Evolutionary conservation across 2,113 vertebrate species (phyloP).

Genomic region (Orthochromis indermauri): DNA sequence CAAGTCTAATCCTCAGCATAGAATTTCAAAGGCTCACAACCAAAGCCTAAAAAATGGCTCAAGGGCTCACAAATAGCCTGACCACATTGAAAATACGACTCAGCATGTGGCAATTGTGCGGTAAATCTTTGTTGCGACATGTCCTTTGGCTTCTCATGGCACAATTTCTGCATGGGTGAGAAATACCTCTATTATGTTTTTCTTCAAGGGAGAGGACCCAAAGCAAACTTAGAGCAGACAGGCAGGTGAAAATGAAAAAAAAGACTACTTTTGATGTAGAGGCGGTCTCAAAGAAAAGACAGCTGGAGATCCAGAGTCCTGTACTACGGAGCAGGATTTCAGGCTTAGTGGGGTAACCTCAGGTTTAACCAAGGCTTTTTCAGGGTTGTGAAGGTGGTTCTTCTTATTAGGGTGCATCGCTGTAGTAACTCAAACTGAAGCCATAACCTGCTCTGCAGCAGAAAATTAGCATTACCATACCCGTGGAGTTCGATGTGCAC

Average conservation of each 20-base stretch:
- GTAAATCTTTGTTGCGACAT: neutral
- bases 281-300: neutral
- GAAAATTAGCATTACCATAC: neutral
- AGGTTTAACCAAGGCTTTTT: neutral
- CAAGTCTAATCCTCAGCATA: constrained; percentile 19
- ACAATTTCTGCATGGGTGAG: neutral
- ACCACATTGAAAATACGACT: neutral
- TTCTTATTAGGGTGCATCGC: neutral
- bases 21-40: constrained; percentile 8
- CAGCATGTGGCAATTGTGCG: neutral
- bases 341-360: neutral
- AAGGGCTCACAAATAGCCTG: neutral
- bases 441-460: neutral
- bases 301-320: neutral
- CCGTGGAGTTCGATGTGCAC: neutral
- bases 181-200: neutral
- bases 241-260: neutral
- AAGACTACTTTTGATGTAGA: neutral
- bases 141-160: neutral
- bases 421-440: neutral
- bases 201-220: neutral
- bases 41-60: neutral
- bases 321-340: neutral
- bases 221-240: neutral
- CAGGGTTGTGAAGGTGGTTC: neutral